A percentile compares a stretch with the other conserved stretches of the same genome.
Conservation (phyloP, 2,888 invertebrate genomes). For the Pyrocoelia pectoralis region DNA sequence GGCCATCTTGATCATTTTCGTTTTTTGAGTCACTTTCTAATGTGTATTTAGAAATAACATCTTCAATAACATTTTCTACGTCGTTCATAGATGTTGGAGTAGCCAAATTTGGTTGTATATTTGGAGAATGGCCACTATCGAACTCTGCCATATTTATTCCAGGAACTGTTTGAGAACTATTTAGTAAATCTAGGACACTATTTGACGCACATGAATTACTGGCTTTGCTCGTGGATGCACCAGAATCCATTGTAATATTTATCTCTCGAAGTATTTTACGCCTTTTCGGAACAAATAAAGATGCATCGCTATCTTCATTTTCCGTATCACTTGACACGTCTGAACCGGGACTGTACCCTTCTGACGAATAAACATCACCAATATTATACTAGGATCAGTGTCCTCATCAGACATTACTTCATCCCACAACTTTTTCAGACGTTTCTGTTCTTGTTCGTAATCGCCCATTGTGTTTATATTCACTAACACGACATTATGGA, state of each 20-base stretch:
- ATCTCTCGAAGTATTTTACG: background rate
- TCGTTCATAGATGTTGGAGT: background rate
- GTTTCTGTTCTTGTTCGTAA: background rate
- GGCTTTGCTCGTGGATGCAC: conserved; percentile 3
- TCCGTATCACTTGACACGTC: background rate
- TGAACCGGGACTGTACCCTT: background rate
- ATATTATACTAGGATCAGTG: background rate
- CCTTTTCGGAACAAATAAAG: background rate
- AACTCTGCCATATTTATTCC: background rate
- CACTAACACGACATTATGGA: background rate
- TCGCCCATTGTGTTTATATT: background rate
- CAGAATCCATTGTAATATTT: conserved; percentile 1
- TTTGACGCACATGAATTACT: background rate
- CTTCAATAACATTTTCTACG: background rate
- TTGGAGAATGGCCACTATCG: background rate
- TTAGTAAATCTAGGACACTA: too few species aligned
- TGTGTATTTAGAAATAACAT: conserved; percentile 3
- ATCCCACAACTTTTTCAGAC: background rate
- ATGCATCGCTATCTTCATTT: background rate
- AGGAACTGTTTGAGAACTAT: background rate
- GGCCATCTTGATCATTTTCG: too few species aligned
- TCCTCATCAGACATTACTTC: background rate
- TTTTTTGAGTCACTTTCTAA: background rate
- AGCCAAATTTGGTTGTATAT: background rate
- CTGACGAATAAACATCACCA: background rate